Percentiles rank a stretch among this genome's conserved stretches.
Evolutionary conservation across 2,113 vertebrate species (phyloP).

Genomic region (Lontra canadensis): DNA sequence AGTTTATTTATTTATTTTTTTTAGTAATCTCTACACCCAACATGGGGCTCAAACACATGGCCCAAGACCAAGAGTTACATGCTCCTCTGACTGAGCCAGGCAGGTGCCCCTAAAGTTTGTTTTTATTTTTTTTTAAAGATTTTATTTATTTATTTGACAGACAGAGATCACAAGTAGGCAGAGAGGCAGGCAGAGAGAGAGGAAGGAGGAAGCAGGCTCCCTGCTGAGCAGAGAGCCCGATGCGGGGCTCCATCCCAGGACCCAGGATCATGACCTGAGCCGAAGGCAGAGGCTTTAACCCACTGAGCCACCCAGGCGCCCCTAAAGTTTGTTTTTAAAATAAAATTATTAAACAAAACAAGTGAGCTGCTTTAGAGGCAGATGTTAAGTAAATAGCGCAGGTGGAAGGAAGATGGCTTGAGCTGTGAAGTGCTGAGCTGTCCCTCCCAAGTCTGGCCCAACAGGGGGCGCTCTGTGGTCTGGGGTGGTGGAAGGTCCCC

Average conservation of each 20-base stretch:
- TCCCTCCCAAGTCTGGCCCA: background rate
- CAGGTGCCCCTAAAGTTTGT: background rate
- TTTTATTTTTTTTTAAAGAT: background rate
- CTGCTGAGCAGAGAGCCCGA: too few species aligned
- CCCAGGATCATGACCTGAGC: too few species aligned
- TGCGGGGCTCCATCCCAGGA: too few species aligned
- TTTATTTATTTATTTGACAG: too few species aligned
- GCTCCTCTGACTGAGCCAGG: background rate
- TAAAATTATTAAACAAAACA: background rate
- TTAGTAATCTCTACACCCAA: background rate
- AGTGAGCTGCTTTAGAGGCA: background rate
- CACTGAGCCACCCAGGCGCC: background rate
- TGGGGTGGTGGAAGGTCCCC: background rate
- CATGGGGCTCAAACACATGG: background rate
- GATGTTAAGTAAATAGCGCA: background rate
- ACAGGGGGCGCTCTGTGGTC: background rate
- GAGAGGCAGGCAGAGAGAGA: too few species aligned
- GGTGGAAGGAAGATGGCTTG: background rate
- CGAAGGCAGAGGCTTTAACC: too few species aligned
- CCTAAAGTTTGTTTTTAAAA: background rate
- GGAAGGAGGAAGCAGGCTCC: too few species aligned
- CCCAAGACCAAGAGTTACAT: background rate
- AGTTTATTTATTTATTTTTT: background rate
- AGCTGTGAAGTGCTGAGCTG: background rate
- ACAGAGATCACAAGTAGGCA: too few species aligned